phyloP scores from a whole-genome alignment of 2,888 invertebrate genomes.

The Hypolimnas misippus region DNA sequence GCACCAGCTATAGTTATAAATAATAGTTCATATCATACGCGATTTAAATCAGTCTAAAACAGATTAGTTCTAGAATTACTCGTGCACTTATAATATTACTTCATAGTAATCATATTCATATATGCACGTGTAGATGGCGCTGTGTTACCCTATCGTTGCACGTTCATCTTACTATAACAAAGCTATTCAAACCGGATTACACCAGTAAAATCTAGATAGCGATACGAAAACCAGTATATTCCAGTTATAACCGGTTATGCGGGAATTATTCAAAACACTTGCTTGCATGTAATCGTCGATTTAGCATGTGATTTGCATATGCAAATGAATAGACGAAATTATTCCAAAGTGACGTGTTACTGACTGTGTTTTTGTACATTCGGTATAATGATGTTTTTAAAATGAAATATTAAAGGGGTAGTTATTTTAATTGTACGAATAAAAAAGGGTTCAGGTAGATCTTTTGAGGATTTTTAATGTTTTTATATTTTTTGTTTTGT shows the following conservation, averaged over 20 bases:
- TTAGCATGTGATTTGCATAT: conserved; percentile 34
- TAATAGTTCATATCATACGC: too few relatives aligned
- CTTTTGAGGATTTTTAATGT: too few relatives aligned
- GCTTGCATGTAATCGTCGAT: conserved; percentile 28
- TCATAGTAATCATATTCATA: neutral
- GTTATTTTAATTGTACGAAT: too few relatives aligned
- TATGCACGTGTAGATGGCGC: neutral
- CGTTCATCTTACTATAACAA: too few relatives aligned
- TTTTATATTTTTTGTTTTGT: too few relatives aligned
- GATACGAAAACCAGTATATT: conserved; percentile 1
- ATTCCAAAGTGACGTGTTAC: neutral
- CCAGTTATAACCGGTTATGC: conserved; percentile 19
- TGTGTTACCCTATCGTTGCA: neutral
- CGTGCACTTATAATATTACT: neutral
- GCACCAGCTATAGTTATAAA: too few relatives aligned
- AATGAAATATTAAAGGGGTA: too few relatives aligned
- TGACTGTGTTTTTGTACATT: neutral
- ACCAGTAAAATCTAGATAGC: conserved; percentile 23
- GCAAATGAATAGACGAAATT: conserved; percentile 12
- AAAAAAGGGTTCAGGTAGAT: too few relatives aligned
- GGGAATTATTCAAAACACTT: conserved; percentile 31
- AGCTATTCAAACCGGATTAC: conserved; percentile 13
- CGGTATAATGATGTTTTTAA: neutral
- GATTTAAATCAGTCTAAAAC: too few relatives aligned
- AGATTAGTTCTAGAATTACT: neutral